These are phyloP conservation scores for Hedychridium roseum DNA, from an alignment of 2,888 invertebrate genomes.

Conservation along the genomic window DNA sequence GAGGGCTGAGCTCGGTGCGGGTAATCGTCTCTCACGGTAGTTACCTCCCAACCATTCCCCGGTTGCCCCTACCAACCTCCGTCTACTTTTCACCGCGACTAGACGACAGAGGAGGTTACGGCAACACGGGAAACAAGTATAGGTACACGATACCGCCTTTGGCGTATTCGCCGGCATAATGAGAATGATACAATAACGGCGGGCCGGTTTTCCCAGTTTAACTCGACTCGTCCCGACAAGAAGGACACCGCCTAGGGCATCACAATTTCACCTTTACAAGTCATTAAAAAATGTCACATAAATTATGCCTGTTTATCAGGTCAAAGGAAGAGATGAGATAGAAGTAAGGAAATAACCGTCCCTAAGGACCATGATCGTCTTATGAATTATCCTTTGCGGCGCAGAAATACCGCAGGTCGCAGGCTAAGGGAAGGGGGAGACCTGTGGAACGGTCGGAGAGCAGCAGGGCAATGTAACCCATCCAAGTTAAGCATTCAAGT, in stretches of 20 bases:
- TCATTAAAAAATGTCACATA: too few relatives aligned
- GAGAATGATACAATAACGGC: conserved; percentile 48
- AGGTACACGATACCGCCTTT: conserved; percentile 42
- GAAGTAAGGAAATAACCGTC: too few relatives aligned
- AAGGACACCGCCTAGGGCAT: conserved; percentile 52
- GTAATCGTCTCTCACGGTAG: conserved; percentile 41
- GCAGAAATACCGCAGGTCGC: too few relatives aligned
- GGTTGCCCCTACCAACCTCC: neutral
- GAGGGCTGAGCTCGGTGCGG: conserved; percentile 27
- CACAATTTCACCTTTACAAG: too few relatives aligned
- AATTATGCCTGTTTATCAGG: too few relatives aligned
- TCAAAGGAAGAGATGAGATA: too few relatives aligned
- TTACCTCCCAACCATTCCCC: conserved; percentile 23
- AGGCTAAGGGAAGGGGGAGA: too few relatives aligned
- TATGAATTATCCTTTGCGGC: too few relatives aligned
- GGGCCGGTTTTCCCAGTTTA: conserved; percentile 30
- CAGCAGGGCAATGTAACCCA: too few relatives aligned
- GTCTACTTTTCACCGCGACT: conserved; percentile 3
- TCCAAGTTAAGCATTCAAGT: conserved; percentile 44
- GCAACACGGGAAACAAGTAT: conserved; percentile 4
- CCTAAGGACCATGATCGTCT: too few relatives aligned
- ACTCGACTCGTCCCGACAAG: conserved; percentile 50
- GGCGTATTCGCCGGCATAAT: conserved; percentile 45
- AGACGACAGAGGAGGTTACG: neutral
- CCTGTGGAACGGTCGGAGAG: too few relatives aligned